phyloP scores from a whole-genome alignment of 1,140 invertebrate species.

The Cryptotermes secundus region DNA sequence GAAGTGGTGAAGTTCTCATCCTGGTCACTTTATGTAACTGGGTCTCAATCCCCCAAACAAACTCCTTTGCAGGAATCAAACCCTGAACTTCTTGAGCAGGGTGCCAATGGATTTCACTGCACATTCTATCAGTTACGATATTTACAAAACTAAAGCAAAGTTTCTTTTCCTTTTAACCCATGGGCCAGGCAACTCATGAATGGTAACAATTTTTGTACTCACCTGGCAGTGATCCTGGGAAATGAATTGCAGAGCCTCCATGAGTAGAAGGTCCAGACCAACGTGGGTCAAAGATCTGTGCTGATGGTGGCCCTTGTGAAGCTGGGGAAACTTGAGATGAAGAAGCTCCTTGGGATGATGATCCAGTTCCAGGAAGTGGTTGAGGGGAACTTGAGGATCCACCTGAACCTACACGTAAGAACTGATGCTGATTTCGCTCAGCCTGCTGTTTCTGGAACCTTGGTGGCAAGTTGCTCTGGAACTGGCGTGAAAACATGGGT shows the following conservation, averaged over 20 bases:
- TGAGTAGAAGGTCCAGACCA: slow-evolving; percentile 25
- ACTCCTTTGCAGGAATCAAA: too few species aligned
- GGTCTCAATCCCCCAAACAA: too few species aligned
- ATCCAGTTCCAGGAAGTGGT: slow-evolving; percentile 46
- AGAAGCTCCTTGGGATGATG: slow-evolving; percentile 37
- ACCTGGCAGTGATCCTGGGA: slow-evolving; percentile 18
- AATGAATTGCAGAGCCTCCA: neutral
- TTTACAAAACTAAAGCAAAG: too few species aligned
- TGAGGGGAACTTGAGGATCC: slow-evolving; percentile 42
- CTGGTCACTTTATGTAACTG: too few species aligned
- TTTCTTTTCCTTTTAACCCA: too few species aligned
- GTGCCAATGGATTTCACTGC: too few species aligned
- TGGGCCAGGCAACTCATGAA: too few species aligned
- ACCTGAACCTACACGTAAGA: slow-evolving; percentile 47
- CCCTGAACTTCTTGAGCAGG: too few species aligned
- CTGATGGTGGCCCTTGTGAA: slow-evolving; percentile 21
- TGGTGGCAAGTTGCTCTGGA: slow-evolving; percentile 79
- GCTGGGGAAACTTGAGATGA: neutral
- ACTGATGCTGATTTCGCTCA: slow-evolving; percentile 45
- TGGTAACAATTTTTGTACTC: neutral
- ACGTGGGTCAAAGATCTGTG: slow-evolving; percentile 29
- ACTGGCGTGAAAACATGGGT: slow-evolving; percentile 65
- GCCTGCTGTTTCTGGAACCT: slow-evolving; percentile 75
- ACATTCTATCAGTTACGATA: too few species aligned
- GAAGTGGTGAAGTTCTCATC: too few species aligned